A percentile compares a stretch with the other conserved stretches of the same genome.
Conservation (phyloP, 1,140 invertebrate genomes). For the Megalonaias nervosa region DNA sequence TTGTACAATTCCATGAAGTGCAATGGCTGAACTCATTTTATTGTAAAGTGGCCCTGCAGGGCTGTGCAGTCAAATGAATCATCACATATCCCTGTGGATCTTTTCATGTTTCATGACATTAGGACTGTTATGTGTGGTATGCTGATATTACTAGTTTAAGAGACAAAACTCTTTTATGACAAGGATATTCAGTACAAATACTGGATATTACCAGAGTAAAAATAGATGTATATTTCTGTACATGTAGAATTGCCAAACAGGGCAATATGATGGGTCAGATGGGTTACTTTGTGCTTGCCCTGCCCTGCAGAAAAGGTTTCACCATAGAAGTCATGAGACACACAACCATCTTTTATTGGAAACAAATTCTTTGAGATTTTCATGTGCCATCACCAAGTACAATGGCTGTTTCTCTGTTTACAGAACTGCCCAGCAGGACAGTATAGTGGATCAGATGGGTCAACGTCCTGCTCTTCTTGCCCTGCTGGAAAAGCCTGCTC, state of each 20-base stretch:
- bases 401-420: slow-evolving; percentile 7
- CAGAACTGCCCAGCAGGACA: slow-evolving; percentile 57
- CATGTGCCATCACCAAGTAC: background rate
- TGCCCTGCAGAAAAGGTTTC: background rate
- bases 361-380: background rate
- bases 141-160: too few species aligned
- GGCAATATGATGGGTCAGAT: background rate
- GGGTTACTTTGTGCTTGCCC: background rate
- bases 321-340: background rate
- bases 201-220: too few species aligned
- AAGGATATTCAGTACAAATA: too few species aligned
- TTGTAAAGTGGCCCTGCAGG: too few species aligned
- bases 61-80: too few species aligned
- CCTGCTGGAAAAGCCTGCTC: slow-evolving; percentile 56
- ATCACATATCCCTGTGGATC: too few species aligned
- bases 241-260: background rate
- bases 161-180: too few species aligned
- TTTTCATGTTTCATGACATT: too few species aligned
- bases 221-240: too few species aligned
- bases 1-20: too few species aligned
- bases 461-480: slow-evolving; percentile 49
- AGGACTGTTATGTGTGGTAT: too few species aligned
- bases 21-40: too few species aligned
- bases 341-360: background rate
- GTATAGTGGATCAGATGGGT: slow-evolving; percentile 47